These are phyloP conservation scores for Paradoxurus hermaphroditus DNA, from an alignment of 2,113 vertebrate genomes.

Conservation along the genomic window DNA sequence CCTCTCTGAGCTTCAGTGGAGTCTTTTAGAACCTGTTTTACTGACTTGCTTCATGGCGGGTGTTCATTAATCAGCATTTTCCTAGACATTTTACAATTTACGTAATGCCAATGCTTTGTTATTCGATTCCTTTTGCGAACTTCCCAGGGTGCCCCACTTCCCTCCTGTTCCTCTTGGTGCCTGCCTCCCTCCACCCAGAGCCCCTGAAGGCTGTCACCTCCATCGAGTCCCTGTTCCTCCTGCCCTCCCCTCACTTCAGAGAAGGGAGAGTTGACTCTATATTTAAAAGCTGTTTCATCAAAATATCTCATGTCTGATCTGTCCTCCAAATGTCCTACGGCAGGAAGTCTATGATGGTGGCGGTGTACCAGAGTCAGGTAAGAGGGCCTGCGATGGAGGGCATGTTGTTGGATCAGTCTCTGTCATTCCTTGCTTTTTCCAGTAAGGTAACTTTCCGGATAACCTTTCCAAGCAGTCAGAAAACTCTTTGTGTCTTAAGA, in stretches of 20 bases:
- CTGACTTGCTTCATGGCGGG: neutral
- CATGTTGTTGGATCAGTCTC: neutral
- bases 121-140: no score
- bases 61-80: neutral
- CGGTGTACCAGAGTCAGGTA: neutral
- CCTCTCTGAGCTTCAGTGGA: neutral
- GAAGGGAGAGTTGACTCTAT: neutral
- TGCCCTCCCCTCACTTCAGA: neutral
- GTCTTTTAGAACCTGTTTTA: neutral
- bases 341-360: neutral
- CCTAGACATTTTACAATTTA: neutral
- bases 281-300: neutral
- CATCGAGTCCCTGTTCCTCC: no score
- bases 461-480: neutral
- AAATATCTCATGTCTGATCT: neutral
- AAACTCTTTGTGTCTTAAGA: neutral
- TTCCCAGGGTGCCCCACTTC: neutral
- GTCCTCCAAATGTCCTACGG: neutral
- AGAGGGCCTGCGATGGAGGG: neutral
- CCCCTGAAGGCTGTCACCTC: neutral
- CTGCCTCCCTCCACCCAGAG: neutral
- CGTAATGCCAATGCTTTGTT: neutral
- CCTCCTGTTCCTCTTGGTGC: neutral
- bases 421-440: neutral
- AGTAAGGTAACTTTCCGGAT: neutral